phyloP scores from a whole-genome alignment of 2,113 vertebrate species.

The Gymnocephalus cernua region DNA sequence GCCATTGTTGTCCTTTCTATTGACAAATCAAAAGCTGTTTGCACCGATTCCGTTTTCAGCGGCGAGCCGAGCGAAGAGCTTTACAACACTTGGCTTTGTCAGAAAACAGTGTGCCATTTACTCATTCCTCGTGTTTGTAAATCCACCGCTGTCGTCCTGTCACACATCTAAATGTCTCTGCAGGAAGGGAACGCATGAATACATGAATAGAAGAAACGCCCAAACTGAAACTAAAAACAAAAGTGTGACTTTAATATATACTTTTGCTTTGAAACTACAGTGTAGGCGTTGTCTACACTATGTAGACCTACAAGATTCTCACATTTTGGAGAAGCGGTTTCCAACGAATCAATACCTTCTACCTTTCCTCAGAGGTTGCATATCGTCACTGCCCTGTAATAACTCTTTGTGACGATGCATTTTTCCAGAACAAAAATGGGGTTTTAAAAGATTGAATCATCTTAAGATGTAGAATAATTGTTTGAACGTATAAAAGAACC shows the following conservation, averaged over 20 bases:
- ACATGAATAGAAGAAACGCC: neutral
- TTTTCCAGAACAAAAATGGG: neutral
- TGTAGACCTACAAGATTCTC: neutral
- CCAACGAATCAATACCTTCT: neutral
- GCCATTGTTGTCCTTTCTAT: constrained; percentile 58
- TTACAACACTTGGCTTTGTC: constrained; percentile 21
- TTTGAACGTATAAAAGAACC: no score
- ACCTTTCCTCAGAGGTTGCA: no score
- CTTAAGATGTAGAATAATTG: neutral
- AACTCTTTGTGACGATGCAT: no score
- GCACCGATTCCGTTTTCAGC: constrained; percentile 22
- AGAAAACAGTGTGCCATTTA: constrained; percentile 2
- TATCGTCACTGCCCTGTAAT: no score
- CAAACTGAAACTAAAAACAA: neutral
- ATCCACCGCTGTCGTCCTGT: neutral
- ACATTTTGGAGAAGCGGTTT: neutral
- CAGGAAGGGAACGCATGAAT: neutral
- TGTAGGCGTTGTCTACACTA: neutral
- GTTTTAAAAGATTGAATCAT: neutral
- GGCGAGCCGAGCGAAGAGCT: neutral
- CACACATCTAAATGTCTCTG: constrained; percentile 14
- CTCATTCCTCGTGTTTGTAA: constrained; percentile 19
- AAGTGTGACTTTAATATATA: neutral
- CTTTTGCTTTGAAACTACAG: neutral
- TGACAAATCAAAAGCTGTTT: constrained; percentile 47